phyloP scores from a whole-genome alignment of 2,888 invertebrate species.

The Stegana nigrithorax region DNA sequence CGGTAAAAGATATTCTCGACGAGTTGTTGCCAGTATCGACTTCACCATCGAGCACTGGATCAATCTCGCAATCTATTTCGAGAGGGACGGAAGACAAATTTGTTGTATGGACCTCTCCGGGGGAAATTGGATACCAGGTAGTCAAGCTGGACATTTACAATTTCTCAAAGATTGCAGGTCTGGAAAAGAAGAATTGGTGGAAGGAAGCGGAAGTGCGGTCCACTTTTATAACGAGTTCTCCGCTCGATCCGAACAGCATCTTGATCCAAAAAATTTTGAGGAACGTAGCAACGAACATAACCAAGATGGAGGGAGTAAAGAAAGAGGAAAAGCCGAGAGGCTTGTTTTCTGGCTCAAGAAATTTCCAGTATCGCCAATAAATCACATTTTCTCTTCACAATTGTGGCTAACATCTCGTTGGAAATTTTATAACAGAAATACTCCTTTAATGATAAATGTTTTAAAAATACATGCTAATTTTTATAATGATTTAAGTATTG shows the following conservation, averaged over 20 bases:
- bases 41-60: constrained; percentile 30
- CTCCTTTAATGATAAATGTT: not conserved
- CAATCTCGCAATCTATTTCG: constrained; percentile 30
- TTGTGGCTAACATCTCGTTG: not conserved
- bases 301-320: not conserved
- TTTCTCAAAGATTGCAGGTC: not conserved
- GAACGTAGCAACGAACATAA: not conserved
- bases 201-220: no score
- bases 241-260: not conserved
- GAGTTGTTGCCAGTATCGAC: constrained; percentile 29
- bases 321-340: constrained; percentile 8
- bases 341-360: not conserved
- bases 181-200: not conserved
- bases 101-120: constrained; percentile 23
- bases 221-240: not conserved
- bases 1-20: constrained; percentile 5
- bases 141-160: constrained; percentile 20
- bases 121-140: constrained; percentile 28
- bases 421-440: not conserved
- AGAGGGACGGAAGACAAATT: constrained; percentile 15
- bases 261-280: not conserved
- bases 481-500: not conserved
- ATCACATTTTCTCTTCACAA: not conserved
- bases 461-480: not conserved
- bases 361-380: not conserved